Percentiles rank a stretch among this genome's conserved stretches.
Conservation (phyloP, 2,888 invertebrate genomes). For the Zhuqinia jingwanae region DNA sequence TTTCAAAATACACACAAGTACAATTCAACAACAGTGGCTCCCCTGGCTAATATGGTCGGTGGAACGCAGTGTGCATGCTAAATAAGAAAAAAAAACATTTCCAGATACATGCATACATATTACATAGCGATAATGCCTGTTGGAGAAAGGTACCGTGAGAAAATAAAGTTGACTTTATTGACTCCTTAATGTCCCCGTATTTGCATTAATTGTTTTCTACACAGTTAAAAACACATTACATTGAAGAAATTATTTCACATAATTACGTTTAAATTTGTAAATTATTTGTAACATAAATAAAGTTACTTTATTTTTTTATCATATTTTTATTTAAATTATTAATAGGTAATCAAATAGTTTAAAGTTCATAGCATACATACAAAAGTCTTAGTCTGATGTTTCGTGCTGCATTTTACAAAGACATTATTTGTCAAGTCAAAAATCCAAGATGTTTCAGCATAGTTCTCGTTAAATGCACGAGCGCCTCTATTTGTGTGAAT, state of each 20-base stretch:
- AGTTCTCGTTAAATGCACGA: slow-evolving; percentile 56
- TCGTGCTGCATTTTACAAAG: no score
- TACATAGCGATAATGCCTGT: neutral
- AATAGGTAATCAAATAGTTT: no score
- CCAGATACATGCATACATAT: neutral
- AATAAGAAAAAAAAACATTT: slow-evolving; percentile 46
- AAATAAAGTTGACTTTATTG: slow-evolving; percentile 46
- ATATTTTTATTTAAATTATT: no score
- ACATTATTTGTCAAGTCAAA: neutral
- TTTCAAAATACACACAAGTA: slow-evolving; percentile 47
- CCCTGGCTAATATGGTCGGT: slow-evolving; percentile 6
- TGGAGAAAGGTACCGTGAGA: slow-evolving; percentile 61
- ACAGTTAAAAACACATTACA: no score
- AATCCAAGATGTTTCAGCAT: no score
- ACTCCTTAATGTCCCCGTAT: slow-evolving; percentile 35
- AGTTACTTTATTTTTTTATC: no score
- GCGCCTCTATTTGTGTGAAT: slow-evolving; percentile 21
- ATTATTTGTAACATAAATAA: no score
- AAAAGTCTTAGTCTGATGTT: no score
- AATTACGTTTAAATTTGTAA: no score
- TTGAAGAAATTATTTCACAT: no score
- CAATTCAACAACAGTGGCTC: slow-evolving; percentile 27
- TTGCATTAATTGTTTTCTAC: slow-evolving; percentile 50
- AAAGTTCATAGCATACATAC: no score
- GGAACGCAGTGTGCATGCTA: slow-evolving; percentile 2